Base-by-base conservation (phyloP, 1,140 invertebrate species). In the Bombus difficillimus region DNA sequence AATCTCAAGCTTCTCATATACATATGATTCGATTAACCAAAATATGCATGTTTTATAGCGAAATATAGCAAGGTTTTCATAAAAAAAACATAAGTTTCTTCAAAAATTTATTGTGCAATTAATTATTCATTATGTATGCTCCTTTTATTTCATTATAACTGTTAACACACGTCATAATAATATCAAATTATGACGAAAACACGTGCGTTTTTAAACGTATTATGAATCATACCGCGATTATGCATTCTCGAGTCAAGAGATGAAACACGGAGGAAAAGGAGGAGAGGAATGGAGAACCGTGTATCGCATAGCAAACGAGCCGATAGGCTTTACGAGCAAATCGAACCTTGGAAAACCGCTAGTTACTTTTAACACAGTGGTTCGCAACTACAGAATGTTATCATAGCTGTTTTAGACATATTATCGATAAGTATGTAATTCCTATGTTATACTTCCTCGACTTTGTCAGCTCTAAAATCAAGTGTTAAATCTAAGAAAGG, bases 291-390 rank as follows among this genome's bases (percentile, higher is more conserved):
- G 25, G 68, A 39, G 39, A 69, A 37, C 18, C 78, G 64, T 41
- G 78, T 53, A 80, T 80, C 64, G 78, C 78, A 80, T 69, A 69
- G 78, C 62, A 79, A 79, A 68, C 41, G 77, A 79, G 12, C n/a
- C 64, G 69, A 69, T 69, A 72, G 80, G 10, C 47, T 73, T 81
- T 73, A 81, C 69, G 47, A 53, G 80, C 47, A 81, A 73, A 81
- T 53, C 47, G 53, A 81, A 81, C 80, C 80, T 81, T 81, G 80
- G 43, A 74, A 74, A 39, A 73, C n/a, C 68, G 80, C 80, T 81
- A 53, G 80, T 37, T 74, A 74, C 80, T 71, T 68, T 81, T 68
- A 73, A 68, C 22, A 53, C 53, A 72, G 80, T 25, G 69, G 68
- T 73, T 81, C 43, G 62, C 77, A 76, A 39, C 37, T 32, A 13